A percentile compares a stretch with the other conserved stretches of the same genome.
Conservation (phyloP, 2,797 vertebrate genomes). For the Pantherophis alleghaniensis region DNA sequence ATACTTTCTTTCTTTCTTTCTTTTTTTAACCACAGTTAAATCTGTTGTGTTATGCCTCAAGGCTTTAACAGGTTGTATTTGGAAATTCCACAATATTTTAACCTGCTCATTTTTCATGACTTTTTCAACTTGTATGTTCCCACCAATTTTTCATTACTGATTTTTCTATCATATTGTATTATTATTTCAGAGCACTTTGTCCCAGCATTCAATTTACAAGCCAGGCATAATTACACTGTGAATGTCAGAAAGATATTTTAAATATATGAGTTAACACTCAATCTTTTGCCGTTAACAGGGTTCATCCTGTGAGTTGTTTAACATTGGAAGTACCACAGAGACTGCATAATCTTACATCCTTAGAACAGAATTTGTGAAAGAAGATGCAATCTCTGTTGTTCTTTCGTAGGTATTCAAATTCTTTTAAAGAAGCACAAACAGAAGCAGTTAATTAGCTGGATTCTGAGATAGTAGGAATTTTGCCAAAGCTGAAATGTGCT, state of each 20-base stretch:
- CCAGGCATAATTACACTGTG: neutral
- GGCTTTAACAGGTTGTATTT: neutral
- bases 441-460: neutral
- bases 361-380: neutral
- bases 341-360: rapidly evolving
- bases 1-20: no score
- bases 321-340: neutral
- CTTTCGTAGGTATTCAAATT: neutral
- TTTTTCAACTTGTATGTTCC: neutral
- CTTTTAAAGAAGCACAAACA: neutral
- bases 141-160: neutral
- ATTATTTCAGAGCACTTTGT: neutral
- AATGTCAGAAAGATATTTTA: neutral
- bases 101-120: neutral
- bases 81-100: neutral
- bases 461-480: neutral
- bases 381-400: neutral
- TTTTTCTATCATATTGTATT: neutral
- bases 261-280: neutral
- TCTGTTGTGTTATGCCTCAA: neutral
- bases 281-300: neutral
- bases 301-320: neutral
- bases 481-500: neutral
- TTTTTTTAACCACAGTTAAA: neutral
- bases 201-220: neutral